Base-by-base conservation (phyloP, 2,888 invertebrate genomes). In the Ophonus ardosiacus region DNA sequence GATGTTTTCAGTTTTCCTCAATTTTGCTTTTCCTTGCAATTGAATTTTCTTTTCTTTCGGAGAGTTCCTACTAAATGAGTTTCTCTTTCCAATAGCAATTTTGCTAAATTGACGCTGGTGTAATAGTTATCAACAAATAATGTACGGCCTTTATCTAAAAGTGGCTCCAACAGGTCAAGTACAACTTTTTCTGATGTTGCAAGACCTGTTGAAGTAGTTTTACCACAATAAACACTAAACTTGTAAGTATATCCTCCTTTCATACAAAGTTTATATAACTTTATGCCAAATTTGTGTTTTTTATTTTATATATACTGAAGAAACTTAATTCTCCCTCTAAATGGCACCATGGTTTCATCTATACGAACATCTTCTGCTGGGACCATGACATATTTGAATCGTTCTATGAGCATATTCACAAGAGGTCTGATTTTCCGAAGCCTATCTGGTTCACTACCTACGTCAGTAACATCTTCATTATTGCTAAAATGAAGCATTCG, bases 41-140 rank as follows among this genome's bases (percentile, higher is more conserved):
- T 61, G 90, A 89, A 79, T 90, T 88, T 78, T 87, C 86, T 86
- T 86, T 88, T 86, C 89, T 87, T 85, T 90, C 89, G 87, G 88
- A 21, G 21, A 21, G 1, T 21, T 21, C 21, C 21, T 21, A 21
- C 21, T 21, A 21, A 21, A 21, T 21, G 88, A 7, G 89, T 90
- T 63, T 89, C 87, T 79, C 89, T 86, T 10, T 88, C 61, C 78
- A 90, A 85, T 80, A 90, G 86, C 71, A 88, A 51, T 57, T 88
- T 81, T 38, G 89, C 90, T 76, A 90, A 86, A n/a, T n/a, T 15
- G 1, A 56, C 56, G 15, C 13, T n/a, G 13, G 56, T 56, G 15
- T 56, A 56, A 56, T 56, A 15, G 13, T 56, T 15, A n/a, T 56
- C 15, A 18, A 18, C 18, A 63, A 15, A 63, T 15, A 63, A 8